A percentile compares a stretch with the other conserved stretches of the same genome.
These are phyloP conservation scores for Pentalonia nigronervosa DNA, from an alignment of 1,140 invertebrate species.

Conservation along the genomic window DNA sequence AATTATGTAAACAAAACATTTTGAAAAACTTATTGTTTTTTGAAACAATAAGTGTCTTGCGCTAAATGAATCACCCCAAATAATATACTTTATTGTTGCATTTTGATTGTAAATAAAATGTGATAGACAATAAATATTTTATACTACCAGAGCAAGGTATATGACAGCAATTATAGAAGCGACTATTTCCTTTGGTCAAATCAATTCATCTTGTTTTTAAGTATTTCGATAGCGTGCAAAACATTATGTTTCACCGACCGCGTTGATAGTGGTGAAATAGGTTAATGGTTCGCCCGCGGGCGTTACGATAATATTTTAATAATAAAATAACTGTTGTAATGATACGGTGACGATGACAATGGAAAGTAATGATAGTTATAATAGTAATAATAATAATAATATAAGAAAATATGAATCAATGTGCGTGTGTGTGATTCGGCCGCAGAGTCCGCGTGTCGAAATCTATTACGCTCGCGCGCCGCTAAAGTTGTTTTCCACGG, in stretches of 20 bases:
- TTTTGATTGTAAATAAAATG: too few species aligned
- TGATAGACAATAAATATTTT: too few species aligned
- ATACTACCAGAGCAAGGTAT: too few species aligned
- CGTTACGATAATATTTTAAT: background rate
- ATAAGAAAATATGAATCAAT: background rate
- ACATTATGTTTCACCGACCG: background rate
- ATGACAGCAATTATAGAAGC: background rate
- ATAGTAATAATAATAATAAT: background rate
- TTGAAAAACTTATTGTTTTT: too few species aligned
- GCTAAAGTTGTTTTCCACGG: background rate
- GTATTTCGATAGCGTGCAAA: background rate
- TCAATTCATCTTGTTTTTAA: background rate
- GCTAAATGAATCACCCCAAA: too few species aligned
- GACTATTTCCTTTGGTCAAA: fast-evolving
- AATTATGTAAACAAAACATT: too few species aligned
- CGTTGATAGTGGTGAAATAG: background rate
- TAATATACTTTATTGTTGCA: too few species aligned
- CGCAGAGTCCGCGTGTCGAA: background rate
- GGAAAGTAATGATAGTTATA: background rate
- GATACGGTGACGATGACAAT: background rate
- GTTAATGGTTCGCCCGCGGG: background rate
- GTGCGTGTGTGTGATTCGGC: background rate
- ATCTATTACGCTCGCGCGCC: constrained; percentile 16
- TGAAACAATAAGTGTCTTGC: too few species aligned
- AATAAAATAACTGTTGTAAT: background rate